phyloP scores from a whole-genome alignment of 2,113 vertebrate species.

The Colius striatus region DNA sequence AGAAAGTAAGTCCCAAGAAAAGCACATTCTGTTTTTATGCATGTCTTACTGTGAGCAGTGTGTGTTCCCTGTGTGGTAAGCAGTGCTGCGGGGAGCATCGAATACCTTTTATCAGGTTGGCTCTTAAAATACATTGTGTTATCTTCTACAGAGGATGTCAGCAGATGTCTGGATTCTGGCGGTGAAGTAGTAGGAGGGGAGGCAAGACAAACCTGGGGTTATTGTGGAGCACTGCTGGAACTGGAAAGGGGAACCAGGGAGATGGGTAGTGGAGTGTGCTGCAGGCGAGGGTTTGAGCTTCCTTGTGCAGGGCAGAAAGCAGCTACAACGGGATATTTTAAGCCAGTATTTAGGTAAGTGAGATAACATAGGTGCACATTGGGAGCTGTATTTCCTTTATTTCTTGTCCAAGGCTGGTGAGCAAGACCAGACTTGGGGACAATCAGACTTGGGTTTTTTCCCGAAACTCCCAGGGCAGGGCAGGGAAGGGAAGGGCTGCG shows the following conservation, averaged over 20 bases:
- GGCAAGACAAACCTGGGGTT: not conserved
- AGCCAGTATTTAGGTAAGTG: not conserved
- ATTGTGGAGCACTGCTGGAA: not conserved
- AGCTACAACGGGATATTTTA: not conserved
- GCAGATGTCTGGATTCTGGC: not conserved
- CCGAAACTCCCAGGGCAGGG: not conserved
- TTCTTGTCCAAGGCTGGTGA: not conserved
- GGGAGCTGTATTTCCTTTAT: not conserved
- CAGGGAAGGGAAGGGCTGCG: accelerated
- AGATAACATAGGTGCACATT: not conserved
- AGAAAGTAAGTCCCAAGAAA: not conserved
- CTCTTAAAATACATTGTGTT: not conserved
- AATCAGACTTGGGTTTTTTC: not conserved
- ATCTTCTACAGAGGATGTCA: not conserved
- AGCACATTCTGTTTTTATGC: slow-evolving; percentile 31
- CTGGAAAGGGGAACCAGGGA: not conserved
- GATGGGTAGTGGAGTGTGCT: not conserved
- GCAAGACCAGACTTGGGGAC: not conserved
- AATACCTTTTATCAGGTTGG: slow-evolving; percentile 10
- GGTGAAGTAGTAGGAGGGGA: not conserved
- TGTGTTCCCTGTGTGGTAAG: not conserved
- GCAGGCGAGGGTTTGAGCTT: not conserved
- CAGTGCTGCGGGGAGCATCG: not conserved
- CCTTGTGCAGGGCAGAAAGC: not conserved
- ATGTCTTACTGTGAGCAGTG: not conserved